Evolutionary conservation across 2,113 vertebrate species (phyloP).

Genomic region (Plotosus lineatus): DNA sequence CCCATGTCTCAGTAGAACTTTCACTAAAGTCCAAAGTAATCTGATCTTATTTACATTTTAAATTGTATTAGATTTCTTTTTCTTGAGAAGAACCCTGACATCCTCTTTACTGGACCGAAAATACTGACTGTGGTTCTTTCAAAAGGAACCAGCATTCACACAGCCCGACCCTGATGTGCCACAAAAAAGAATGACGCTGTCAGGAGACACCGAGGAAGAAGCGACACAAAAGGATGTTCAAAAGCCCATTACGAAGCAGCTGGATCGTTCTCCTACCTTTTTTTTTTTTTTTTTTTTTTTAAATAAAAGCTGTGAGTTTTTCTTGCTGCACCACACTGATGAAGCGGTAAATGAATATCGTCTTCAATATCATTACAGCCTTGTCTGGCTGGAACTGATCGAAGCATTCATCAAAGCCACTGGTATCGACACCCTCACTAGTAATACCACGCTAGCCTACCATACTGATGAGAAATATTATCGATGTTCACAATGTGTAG

Average conservation of each 20-base stretch:
- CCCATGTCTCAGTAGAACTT: too few relatives aligned
- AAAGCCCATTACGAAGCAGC: constrained; percentile 53
- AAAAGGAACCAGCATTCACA: constrained; percentile 16
- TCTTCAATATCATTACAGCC: constrained; percentile 48
- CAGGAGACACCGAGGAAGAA: constrained; percentile 27
- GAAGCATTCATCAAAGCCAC: constrained; percentile 46
- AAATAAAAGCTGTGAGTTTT: constrained; percentile 45
- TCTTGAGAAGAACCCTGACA: constrained; percentile 38
- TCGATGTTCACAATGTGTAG: background rate
- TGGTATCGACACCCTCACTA: constrained; percentile 41
- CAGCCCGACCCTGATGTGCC: background rate
- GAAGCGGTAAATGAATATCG: constrained; percentile 60
- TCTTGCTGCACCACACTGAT: constrained; percentile 46
- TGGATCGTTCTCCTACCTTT: constrained; percentile 28
- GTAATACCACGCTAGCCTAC: constrained; percentile 10
- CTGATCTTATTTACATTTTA: constrained; percentile 27
- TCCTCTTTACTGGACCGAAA: constrained; percentile 34
- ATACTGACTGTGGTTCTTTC: constrained; percentile 27
- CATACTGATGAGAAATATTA: constrained; percentile 14
- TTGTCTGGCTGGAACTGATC: constrained; percentile 34
- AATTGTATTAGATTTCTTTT: constrained; percentile 14
- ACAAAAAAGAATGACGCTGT: constrained; percentile 20
- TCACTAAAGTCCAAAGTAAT: background rate
- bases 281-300: constrained; percentile 6
- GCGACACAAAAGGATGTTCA: constrained; percentile 48